phyloP scores from a whole-genome alignment of 37 sponge, comb jelly and placozoan genomes.

The Beroe ovata region DNA sequence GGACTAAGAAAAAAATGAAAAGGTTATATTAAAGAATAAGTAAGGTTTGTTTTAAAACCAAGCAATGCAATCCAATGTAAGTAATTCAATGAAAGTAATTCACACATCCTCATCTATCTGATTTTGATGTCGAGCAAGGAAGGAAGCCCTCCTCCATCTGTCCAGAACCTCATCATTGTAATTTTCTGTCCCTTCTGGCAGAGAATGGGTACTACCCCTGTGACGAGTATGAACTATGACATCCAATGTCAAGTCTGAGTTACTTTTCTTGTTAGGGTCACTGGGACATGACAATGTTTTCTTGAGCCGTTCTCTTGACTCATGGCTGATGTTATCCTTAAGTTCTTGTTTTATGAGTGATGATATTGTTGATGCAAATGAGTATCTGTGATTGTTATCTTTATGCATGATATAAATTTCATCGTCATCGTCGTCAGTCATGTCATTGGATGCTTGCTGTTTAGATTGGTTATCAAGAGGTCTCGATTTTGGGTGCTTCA shows the following conservation, averaged over 20 bases:
- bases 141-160: constrained; percentile 29
- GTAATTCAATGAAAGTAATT: neutral
- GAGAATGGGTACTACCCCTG: constrained; percentile 20
- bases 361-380: constrained; percentile 64
- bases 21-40: too few relatives aligned
- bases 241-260: neutral
- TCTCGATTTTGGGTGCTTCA: neutral
- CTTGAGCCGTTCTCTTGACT: constrained; percentile 3
- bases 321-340: neutral
- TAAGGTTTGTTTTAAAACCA: too few relatives aligned
- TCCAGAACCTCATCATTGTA: constrained; percentile 45
- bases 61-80: neutral
- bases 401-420: neutral
- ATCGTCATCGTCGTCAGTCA: neutral
- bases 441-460: neutral
- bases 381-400: neutral
- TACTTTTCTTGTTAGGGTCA: neutral
- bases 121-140: neutral
- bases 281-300: constrained; percentile 36
- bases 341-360: constrained; percentile 40
- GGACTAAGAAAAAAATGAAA: too few relatives aligned
- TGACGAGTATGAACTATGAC: neutral
- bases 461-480: neutral
- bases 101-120: neutral
- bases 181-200: neutral